Conservation (phyloP, 2,113 vertebrate genomes). For the Calypte anna region DNA sequence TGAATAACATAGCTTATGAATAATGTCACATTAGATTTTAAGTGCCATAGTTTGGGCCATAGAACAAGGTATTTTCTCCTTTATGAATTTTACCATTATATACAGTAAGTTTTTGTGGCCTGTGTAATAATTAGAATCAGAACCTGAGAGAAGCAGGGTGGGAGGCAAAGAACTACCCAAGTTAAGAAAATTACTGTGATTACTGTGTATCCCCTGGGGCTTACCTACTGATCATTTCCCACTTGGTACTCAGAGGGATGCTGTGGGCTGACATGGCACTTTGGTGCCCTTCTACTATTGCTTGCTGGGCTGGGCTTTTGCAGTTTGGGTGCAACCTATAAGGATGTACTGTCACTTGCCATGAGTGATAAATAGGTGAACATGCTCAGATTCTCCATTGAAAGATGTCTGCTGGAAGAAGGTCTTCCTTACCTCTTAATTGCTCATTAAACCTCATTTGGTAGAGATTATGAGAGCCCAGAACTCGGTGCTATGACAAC, state of each 20-base stretch:
- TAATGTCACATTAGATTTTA: conserved; percentile 38
- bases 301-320: not conserved
- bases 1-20: conserved; percentile 8
- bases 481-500: not conserved
- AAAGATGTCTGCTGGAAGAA: not conserved
- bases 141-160: not conserved
- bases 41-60: not conserved
- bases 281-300: fast-evolving
- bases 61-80: not conserved
- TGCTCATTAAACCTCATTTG: not conserved
- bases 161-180: not conserved
- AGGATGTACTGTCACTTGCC: not conserved
- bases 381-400: not conserved
- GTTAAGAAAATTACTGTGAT: not conserved
- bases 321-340: fast-evolving
- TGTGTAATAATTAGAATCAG: not conserved
- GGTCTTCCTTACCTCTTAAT: not conserved
- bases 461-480: not conserved
- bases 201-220: not conserved
- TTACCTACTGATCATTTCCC: fast-evolving
- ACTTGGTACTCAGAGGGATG: not conserved
- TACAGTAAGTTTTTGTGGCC: not conserved
- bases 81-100: not conserved
- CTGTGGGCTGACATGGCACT: fast-evolving
- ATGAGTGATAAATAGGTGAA: not conserved